phyloP scores from a whole-genome alignment of 2,888 invertebrate species.

The Plebejus anna region DNA sequence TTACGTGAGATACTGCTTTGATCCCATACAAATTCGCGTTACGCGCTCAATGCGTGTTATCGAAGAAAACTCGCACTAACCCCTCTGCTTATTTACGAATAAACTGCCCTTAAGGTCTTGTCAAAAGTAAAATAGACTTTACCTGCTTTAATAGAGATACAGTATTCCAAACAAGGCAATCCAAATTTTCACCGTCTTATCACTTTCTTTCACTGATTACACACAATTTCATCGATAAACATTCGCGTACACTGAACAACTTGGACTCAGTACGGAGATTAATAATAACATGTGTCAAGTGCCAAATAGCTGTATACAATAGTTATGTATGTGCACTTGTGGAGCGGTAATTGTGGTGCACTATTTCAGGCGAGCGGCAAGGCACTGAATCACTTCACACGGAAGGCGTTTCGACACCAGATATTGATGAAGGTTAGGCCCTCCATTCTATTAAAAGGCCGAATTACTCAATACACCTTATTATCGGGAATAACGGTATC shows the following conservation, averaged over 20 bases:
- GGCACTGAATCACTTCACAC: constrained; percentile 70
- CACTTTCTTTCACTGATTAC: neutral
- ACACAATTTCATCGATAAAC: constrained; percentile 12
- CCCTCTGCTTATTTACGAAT: too few species aligned
- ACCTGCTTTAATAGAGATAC: neutral
- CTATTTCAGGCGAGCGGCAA: constrained; percentile 67
- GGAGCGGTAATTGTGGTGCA: constrained; percentile 40
- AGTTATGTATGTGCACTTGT: constrained; percentile 50
- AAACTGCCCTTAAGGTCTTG: neutral
- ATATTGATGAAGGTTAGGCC: constrained; percentile 59
- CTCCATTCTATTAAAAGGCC: constrained; percentile 38
- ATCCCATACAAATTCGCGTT: too few species aligned
- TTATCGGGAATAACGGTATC: constrained; percentile 21
- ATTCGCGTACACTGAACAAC: constrained; percentile 1
- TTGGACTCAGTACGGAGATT: constrained; percentile 13
- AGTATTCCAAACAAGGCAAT: neutral
- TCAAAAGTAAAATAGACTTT: neutral
- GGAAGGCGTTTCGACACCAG: constrained; percentile 62
- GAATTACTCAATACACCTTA: constrained; percentile 24
- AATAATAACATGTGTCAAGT: constrained; percentile 25
- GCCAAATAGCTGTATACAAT: constrained; percentile 30
- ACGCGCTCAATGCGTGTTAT: too few species aligned
- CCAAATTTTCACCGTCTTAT: neutral
- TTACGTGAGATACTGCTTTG: too few species aligned
- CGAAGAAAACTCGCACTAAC: too few species aligned